A percentile compares a stretch with the other conserved stretches of the same genome.
Evolutionary conservation across 2,888 invertebrate species (phyloP).

Genomic region (Dendrolimus pini): DNA sequence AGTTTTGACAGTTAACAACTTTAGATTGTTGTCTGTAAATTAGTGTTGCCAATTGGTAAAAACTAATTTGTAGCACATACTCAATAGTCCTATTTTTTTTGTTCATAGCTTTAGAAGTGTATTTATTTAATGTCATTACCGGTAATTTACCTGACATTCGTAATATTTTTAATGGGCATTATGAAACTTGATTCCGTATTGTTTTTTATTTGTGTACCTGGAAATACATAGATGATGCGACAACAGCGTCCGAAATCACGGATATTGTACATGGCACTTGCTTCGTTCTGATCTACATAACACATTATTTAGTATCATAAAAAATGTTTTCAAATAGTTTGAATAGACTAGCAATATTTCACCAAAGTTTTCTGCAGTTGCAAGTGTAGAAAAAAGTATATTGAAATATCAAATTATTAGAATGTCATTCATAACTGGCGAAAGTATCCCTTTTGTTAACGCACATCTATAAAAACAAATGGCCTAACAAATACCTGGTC

Average conservation of each 20-base stretch:
- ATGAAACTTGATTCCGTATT: constrained; percentile 47
- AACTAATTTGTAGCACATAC: too few species aligned
- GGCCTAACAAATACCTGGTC: constrained; percentile 70
- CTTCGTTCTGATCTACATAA: constrained; percentile 38
- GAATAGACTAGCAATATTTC: too few species aligned
- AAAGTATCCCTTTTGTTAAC: constrained; percentile 2
- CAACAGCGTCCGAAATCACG: constrained; percentile 47
- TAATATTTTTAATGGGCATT: constrained; percentile 1
- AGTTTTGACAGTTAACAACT: too few species aligned
- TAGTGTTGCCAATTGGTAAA: too few species aligned
- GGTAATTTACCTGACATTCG: not conserved
- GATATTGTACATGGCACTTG: constrained; percentile 36
- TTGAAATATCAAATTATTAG: too few species aligned
- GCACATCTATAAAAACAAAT: constrained; percentile 11
- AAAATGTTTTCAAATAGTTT: not conserved
- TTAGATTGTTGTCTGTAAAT: too few species aligned
- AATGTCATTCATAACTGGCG: too few species aligned
- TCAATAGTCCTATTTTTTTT: too few species aligned
- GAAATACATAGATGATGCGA: constrained; percentile 64
- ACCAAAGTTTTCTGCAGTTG: too few species aligned
- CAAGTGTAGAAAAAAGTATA: too few species aligned
- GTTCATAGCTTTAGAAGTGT: not conserved
- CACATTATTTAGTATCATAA: constrained; percentile 20
- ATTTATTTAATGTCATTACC: constrained; percentile 2
- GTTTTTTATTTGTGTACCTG: constrained; percentile 60